Conservation (phyloP, 2,888 invertebrate species). For the Drosophila gaucha region DNA sequence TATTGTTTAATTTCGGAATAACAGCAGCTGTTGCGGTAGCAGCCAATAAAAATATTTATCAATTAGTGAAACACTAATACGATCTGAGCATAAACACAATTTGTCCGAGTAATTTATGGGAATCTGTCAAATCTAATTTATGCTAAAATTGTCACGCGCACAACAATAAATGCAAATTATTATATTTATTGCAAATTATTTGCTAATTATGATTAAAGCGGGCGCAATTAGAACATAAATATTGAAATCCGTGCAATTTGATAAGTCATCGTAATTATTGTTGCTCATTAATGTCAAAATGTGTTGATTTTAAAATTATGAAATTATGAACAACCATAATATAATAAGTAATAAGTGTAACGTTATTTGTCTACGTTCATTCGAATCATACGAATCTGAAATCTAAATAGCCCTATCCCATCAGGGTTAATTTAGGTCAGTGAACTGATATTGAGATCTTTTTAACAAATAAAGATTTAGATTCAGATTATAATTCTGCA, state of each 20-base stretch:
- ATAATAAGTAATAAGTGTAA: no score
- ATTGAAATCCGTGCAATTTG: conserved; percentile 6
- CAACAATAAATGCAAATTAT: conserved; percentile 27
- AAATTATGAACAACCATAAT: background rate
- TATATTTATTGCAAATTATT: conserved; percentile 25
- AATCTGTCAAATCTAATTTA: conserved; percentile 44
- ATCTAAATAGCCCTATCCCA: no score
- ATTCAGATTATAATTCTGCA: no score
- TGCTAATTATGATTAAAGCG: conserved; percentile 5
- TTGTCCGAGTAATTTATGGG: background rate
- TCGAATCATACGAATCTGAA: no score
- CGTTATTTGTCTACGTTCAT: no score
- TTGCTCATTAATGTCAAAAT: conserved; percentile 12
- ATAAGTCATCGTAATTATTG: background rate
- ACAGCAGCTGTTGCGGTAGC: conserved; percentile 16
- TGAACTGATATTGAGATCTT: no score
- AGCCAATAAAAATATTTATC: conserved; percentile 57
- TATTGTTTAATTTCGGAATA: conserved; percentile 49
- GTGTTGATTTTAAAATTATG: background rate
- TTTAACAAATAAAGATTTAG: no score
- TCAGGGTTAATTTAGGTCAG: no score
- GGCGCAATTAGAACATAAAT: conserved; percentile 10
- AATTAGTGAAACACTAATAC: conserved; percentile 50
- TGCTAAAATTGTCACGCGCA: conserved; percentile 38
- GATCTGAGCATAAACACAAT: conserved; percentile 10